These are phyloP conservation scores for Strigops habroptila DNA, from an alignment of 2,113 vertebrate genomes.

Conservation along the genomic window DNA sequence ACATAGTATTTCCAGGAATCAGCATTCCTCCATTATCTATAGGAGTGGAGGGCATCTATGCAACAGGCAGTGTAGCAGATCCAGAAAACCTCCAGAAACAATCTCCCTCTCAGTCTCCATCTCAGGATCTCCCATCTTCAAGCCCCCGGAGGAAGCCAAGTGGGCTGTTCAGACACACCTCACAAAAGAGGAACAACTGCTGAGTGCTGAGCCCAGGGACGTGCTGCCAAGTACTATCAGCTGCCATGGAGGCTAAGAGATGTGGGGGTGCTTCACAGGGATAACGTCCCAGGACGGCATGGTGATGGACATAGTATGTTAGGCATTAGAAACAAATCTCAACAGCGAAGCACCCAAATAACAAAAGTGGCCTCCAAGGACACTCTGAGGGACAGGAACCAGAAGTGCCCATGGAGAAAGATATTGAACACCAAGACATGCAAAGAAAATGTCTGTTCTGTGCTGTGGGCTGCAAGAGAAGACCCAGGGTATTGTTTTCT, in stretches of 20 bases:
- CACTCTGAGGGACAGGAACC: neutral
- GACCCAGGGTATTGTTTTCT: conserved; percentile 19
- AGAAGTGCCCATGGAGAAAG: neutral
- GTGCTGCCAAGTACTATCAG: neutral
- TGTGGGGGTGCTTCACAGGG: neutral
- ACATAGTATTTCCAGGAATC: neutral
- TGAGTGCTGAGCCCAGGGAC: neutral
- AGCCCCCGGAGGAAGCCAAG: neutral
- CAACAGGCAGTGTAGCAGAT: neutral
- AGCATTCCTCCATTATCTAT: neutral
- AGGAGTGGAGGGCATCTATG: neutral
- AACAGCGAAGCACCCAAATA: neutral
- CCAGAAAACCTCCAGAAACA: neutral
- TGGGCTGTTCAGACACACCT: neutral
- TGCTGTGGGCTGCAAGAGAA: conserved; percentile 11
- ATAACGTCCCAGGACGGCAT: neutral
- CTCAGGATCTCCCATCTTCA: neutral
- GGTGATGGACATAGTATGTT: neutral
- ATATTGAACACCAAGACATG: neutral
- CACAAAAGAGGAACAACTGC: neutral
- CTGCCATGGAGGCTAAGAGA: neutral
- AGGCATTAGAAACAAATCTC: neutral
- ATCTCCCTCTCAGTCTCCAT: neutral
- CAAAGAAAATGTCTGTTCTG: neutral
- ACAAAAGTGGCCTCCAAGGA: neutral